These are phyloP conservation scores for Dissostichus mawsoni DNA, from an alignment of 2,113 vertebrate species.

Conservation along the genomic window DNA sequence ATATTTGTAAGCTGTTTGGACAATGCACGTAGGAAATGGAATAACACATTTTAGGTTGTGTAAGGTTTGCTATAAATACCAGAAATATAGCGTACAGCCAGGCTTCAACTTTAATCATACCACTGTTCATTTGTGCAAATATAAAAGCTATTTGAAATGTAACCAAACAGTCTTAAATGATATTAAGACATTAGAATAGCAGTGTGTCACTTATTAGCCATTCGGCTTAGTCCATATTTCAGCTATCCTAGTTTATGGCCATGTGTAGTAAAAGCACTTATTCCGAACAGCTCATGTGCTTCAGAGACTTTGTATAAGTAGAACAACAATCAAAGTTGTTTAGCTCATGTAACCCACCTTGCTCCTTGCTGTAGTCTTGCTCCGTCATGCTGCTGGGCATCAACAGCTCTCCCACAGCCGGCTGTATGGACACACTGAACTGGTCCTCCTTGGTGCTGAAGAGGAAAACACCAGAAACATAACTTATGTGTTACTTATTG, in stretches of 20 bases:
- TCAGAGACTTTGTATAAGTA: too few relatives aligned
- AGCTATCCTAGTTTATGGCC: too few relatives aligned
- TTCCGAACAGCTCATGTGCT: too few relatives aligned
- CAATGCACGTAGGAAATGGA: too few relatives aligned
- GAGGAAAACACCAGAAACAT: background rate
- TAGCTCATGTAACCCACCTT: conserved; percentile 84
- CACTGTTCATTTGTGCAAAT: background rate
- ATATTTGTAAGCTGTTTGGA: background rate
- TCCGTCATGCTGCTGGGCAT: conserved; percentile 92
- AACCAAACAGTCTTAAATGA: too few relatives aligned
- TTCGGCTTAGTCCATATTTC: too few relatives aligned
- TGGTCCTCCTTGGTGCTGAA: conserved; percentile 91
- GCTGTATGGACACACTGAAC: conserved; percentile 93
- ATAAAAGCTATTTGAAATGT: too few relatives aligned
- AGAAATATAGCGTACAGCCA: background rate
- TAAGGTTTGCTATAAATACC: too few relatives aligned
- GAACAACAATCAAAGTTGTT: background rate
- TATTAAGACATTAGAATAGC: too few relatives aligned
- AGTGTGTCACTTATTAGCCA: too few relatives aligned
- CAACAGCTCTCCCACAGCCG: conserved; percentile 92
- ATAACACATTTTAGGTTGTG: too few relatives aligned
- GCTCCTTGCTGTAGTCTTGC: conserved; percentile 92
- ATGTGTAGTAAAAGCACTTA: background rate
- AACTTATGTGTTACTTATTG: background rate
- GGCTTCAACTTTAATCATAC: background rate